These are phyloP conservation scores for Galaxias olidus DNA, from an alignment of 2,797 vertebrate species.

Conservation along the genomic window DNA sequence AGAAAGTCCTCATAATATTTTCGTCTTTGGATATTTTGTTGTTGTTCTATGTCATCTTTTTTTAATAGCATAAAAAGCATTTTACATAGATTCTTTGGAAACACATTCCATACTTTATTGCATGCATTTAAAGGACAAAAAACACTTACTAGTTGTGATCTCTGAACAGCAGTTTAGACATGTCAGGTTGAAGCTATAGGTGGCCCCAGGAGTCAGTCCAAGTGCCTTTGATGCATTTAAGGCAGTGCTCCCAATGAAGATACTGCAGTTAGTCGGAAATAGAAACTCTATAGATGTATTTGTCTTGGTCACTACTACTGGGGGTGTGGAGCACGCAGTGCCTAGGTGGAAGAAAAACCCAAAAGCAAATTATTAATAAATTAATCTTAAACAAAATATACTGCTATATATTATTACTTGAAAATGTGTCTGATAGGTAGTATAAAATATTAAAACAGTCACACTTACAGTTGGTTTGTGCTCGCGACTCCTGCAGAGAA, in stretches of 20 bases:
- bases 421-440: no score
- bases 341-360: conserved; percentile 1
- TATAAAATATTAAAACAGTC: neutral
- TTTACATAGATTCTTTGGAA: no score
- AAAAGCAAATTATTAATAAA: neutral
- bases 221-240: rapidly evolving
- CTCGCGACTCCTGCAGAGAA: neutral
- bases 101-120: no score
- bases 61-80: no score
- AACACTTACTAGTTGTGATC: conserved; percentile 48
- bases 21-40: no score
- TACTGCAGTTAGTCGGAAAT: rapidly evolving
- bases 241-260: rapidly evolving
- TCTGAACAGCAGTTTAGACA: conserved; percentile 27
- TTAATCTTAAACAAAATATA: no score
- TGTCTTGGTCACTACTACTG: neutral
- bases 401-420: no score
- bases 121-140: neutral
- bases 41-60: no score
- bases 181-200: neutral
- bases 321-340: rapidly evolving
- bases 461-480: neutral
- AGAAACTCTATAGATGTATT: neutral
- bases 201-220: conserved; percentile 33
- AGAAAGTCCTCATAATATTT: no score